Evolutionary conservation across 2,797 vertebrate species (phyloP), one percentile per base, ranked within the genome.

Genomic region (Tarsius wallacei): DNA sequence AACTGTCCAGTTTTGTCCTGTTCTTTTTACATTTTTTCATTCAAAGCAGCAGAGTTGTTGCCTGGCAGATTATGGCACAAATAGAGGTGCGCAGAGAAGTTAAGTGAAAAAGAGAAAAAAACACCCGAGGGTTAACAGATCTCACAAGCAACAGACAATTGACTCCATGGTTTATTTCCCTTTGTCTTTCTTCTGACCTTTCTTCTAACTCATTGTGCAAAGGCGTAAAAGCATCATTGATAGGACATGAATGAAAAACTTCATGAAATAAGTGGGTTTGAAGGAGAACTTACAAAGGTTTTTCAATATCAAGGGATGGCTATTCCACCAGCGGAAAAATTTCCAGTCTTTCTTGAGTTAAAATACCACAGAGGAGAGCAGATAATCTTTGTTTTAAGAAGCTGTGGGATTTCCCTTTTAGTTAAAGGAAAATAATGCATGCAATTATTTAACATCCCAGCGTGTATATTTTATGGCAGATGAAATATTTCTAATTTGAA

Each of bases 401-500:
- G 15, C 2, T 22, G 42, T 76, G 21, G 22, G 33, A 13, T 93
- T 97, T 95, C 14, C 90, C 91, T 85, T 51, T 93, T 49, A 87
- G n/a, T 11, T 86, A 96, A 97, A 94, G 33, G 87, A 94, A 97
- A 92, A 76, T n/a, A 55, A 57, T 9, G 36, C 17, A 28, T 13
- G 55, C 24, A 49, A 26, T 87, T 71, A 76, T 88, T 33, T 55
- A 73, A 73, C 97, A 70, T 17, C n/a, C 1, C 42, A 74, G 13
- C 11, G 21, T 36, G 80, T 76, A 15, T 13, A 87, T 64, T 73
- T 73, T 70, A 31, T 24, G 47, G 28, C 26, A 49, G 6, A 73
- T 15, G 31, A 66, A 82, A 87, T 81, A 55, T 61, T 53, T 61
- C 49, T 89, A 81, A 81, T 73, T 82, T 80, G 77, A 42, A 6